Conservation (phyloP, 2,113 vertebrate species). For the Cettia cetti region DNA sequence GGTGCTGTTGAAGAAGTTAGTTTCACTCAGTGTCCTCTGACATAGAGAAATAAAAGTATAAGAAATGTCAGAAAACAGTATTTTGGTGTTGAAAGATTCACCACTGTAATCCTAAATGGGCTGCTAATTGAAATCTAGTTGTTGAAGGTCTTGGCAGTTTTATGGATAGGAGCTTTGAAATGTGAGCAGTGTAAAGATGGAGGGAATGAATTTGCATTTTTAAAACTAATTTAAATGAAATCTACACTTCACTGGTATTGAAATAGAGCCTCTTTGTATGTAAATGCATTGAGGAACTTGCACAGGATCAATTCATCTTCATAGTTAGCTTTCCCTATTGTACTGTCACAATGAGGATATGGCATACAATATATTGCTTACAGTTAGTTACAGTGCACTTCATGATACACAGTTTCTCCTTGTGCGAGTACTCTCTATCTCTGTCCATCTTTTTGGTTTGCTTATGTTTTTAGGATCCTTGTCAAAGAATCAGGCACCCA, state of each 20-base stretch:
- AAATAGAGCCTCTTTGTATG: slow-evolving; percentile 33
- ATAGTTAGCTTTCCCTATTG: not conserved
- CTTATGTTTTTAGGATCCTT: not conserved
- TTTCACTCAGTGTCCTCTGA: not conserved
- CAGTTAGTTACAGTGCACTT: not conserved
- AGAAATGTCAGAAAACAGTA: not conserved
- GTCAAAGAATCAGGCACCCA: not conserved
- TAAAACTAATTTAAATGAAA: not conserved
- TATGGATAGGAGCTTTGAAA: not conserved
- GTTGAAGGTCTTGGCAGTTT: not conserved
- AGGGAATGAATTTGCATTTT: not conserved
- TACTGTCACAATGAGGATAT: not conserved
- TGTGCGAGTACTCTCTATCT: not conserved
- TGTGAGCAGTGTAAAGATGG: not conserved
- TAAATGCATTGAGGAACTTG: not conserved
- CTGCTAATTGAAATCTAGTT: not conserved
- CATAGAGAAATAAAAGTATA: not conserved
- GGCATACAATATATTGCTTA: not conserved
- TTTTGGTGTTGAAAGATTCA: not conserved
- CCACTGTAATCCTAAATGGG: not conserved
- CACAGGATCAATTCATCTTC: not conserved
- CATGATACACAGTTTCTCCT: not conserved
- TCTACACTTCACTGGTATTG: not conserved
- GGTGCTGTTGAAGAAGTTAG: not conserved
- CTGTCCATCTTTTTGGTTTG: not conserved